Evolutionary conservation across 1,140 invertebrate genomes (phyloP), one percentile per base, ranked within the genome.

Genomic region (Andricus grossulariae): DNA sequence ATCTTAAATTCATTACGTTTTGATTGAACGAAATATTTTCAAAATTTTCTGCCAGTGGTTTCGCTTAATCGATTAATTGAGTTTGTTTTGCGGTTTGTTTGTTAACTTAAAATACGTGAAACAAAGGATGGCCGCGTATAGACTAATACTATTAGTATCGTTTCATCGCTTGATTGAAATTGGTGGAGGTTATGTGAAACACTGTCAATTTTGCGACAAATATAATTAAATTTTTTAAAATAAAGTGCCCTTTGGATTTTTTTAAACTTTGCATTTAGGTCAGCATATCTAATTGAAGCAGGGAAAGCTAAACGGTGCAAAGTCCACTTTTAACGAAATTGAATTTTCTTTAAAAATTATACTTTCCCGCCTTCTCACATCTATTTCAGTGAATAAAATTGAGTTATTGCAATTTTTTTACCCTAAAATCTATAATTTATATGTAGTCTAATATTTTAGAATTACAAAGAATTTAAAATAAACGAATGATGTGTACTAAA

Each of bases 151-250:
- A 11, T 60, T 32, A 19, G 39, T 60, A 25, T 25, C 19, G 21
- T 25, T 57, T 57, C 13, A 57, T 21, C 21, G 25, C 25, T 60
- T 60, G 25, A 60, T 60, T 60, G 21, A 60, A 25, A 60, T 60
- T 60, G 12, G 15, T 12, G 21, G 15, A 60, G 12, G 21, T 60
- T 32, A 60, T 39, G 39, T 45, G 21, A 13, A 39, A 60, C 25
- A 21, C 25, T 25, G 13, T 25, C 12, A 32, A 13, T 39, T 60
- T 55, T 6, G 8, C 21, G 54, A 55, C 19, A 55, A 60, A 60
- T 32, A 11, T 25, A 32, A 60, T 25, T 39, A 60, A 25, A 60
- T 60, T 32, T 16, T 19, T 60, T 21, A 5, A 15, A 60, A 60
- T 60, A 32, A 60, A 39, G 13, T 60, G 25, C 25, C 21, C 16